Evolutionary conservation across 2,888 invertebrate genomes (phyloP).

Genomic region (Vanessa cardui): DNA sequence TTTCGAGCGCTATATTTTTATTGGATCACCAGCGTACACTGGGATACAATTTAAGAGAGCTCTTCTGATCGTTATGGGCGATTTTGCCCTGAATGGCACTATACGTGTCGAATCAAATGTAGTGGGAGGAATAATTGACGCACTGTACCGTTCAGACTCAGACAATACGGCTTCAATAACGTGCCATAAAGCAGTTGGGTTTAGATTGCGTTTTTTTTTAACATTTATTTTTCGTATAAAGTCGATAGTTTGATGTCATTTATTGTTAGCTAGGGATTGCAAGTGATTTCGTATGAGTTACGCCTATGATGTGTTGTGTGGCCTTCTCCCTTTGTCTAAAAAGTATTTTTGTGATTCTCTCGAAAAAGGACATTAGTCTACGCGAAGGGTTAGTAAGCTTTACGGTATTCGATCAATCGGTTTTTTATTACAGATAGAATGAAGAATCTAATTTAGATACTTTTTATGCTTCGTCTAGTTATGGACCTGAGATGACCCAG

Average conservation of each 20-base stretch:
- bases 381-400: neutral
- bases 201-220: conserved; percentile 8
- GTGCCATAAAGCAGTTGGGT: conserved; percentile 11
- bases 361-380: neutral
- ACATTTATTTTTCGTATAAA: neutral
- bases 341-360: neutral
- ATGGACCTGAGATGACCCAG: no score
- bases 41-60: conserved; percentile 38
- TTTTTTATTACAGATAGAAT: neutral
- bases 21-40: conserved; percentile 10
- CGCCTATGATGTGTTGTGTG: neutral
- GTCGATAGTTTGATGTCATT: neutral
- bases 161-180: conserved; percentile 21
- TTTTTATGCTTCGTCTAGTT: neutral
- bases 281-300: neutral
- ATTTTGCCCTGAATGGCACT: conserved; percentile 19
- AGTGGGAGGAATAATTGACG: conserved; percentile 37
- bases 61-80: conserved; percentile 31
- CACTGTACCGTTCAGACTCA: conserved; percentile 22
- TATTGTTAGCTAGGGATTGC: neutral
- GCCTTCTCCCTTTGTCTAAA: neutral
- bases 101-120: conserved; percentile 31
- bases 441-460: neutral
- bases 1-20: neutral
- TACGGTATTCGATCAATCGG: neutral